Evolutionary conservation across 2,797 vertebrate species (phyloP).

Genomic region (Lutjanus argentimaculatus): DNA sequence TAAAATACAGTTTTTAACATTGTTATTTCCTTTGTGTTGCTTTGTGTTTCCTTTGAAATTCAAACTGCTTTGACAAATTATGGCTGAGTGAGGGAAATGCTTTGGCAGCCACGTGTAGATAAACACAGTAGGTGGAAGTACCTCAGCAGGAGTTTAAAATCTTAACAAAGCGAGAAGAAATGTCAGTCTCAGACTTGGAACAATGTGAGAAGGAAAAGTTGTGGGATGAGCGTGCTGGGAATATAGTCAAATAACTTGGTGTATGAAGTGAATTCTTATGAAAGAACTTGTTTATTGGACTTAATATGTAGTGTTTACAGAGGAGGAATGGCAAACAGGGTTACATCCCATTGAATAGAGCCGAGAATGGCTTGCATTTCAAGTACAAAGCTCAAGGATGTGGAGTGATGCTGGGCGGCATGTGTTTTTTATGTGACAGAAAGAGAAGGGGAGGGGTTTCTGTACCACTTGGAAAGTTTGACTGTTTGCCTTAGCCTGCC

Average conservation of each 20-base stretch:
- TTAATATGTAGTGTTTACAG: constrained; percentile 28
- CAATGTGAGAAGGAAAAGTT: constrained; percentile 12
- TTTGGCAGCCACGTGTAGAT: constrained; percentile 29
- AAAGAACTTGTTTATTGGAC: constrained; percentile 37
- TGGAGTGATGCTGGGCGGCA: constrained; percentile 2
- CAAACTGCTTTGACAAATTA: constrained; percentile 53
- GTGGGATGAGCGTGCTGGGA: constrained; percentile 19
- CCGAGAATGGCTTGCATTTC: background rate
- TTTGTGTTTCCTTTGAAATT: constrained; percentile 52
- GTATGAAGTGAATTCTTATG: constrained; percentile 38
- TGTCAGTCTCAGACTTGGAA: constrained; percentile 21
- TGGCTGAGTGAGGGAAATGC: constrained; percentile 33
- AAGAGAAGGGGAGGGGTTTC: background rate
- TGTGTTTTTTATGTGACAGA: constrained; percentile 41
- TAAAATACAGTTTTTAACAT: constrained; percentile 44
- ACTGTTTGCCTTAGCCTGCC: constrained; percentile 67
- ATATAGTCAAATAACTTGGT: constrained; percentile 8
- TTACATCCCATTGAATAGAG: background rate
- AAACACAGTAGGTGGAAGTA: constrained; percentile 53
- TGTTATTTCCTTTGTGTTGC: constrained; percentile 33
- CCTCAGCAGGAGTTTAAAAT: constrained; percentile 52
- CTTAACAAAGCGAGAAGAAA: constrained; percentile 35
- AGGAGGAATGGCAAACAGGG: background rate
- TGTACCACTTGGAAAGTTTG: constrained; percentile 59
- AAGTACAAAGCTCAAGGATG: constrained; percentile 20